Base-by-base conservation (phyloP, 2,797 vertebrate species). In the Sebastolobus alascanus region DNA sequence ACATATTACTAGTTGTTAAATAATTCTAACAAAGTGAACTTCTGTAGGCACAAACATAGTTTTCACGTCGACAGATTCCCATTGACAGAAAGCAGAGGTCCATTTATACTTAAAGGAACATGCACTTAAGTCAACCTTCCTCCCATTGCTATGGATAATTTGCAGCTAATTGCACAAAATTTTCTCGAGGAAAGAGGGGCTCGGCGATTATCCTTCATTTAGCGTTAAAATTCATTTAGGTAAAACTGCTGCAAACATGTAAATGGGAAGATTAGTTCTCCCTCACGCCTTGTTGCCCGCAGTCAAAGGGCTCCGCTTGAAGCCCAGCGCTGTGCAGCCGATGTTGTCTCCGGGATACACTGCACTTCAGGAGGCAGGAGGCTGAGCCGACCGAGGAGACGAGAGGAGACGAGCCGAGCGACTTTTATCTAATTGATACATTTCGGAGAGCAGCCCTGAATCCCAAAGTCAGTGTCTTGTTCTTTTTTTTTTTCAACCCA, bases 181-280 rank as follows among this genome's bases (percentile, higher is more conserved):
- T 68, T 82, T 79, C 79, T 86, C 77, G 74, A 52, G 73, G 73
- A 70, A 71, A 80, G 79, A 68, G 55, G 75, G 68, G 73, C 68
- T 79, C 46, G 76, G 74, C 96, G 95, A 97, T 97, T 96, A 97
- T 95, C 96, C 95, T 75, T 90, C 88, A 77, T 93, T 94, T 93
- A 90, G 90, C 91, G 91, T 95, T 93, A 91, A 94, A 97, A 98
- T 97, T 97, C 93, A 98, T 97, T 98, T 97, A 97, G 95, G 96
- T 97, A 96, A 97, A 97, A 97, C 96, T 96, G 96, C 96, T 96
- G 96, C 96, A 97, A 97, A 97, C 97, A 97, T 96, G 96, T 97
- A 97, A 98, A 97, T 97, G 96, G 96, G 94, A 93, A 96, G 97
- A 97, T 98, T 97, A 97, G 97, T 98, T 98, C 97, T 97, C 96